Evolutionary conservation across 2,888 invertebrate species (phyloP).

Genomic region (Lasius fuliginosus): DNA sequence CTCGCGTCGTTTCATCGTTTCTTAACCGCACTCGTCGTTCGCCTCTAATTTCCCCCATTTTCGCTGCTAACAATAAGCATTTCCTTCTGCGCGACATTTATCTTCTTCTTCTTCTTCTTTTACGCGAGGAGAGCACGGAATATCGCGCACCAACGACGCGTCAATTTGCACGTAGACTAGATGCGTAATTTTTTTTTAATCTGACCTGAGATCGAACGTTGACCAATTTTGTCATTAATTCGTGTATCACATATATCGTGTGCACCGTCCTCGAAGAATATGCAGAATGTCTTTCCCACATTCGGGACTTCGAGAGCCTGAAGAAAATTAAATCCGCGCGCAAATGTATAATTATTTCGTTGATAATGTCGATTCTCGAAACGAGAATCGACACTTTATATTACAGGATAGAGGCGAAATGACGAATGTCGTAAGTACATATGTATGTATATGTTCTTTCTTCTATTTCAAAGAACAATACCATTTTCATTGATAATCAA

Average conservation of each 20-base stretch:
- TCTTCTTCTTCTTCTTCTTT: conserved; percentile 5
- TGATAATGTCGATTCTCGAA: background rate
- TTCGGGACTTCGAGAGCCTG: background rate
- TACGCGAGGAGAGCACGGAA: conserved; percentile 10
- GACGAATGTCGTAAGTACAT: background rate
- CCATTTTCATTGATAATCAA: background rate
- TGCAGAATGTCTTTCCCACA: background rate
- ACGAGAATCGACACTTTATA: background rate
- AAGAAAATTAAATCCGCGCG: conserved; percentile 10
- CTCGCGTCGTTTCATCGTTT: conserved; percentile 48
- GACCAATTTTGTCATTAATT: conserved; percentile 26
- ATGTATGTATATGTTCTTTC: background rate
- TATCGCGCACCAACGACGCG: conserved; percentile 30
- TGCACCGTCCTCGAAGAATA: conserved; percentile 65
- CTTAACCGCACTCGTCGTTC: conserved; percentile 31
- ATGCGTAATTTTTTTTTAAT: conserved; percentile 59
- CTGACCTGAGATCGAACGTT: conserved; percentile 45
- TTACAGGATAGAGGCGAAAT: background rate
- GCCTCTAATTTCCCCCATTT: background rate
- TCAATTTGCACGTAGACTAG: conserved; percentile 75
- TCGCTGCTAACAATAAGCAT: background rate
- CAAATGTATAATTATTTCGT: background rate
- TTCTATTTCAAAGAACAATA: background rate
- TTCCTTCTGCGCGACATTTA: background rate
- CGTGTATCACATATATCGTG: conserved; percentile 68